Conservation (phyloP, 2,113 vertebrate genomes). For the Phalacrocorax brasilianus region DNA sequence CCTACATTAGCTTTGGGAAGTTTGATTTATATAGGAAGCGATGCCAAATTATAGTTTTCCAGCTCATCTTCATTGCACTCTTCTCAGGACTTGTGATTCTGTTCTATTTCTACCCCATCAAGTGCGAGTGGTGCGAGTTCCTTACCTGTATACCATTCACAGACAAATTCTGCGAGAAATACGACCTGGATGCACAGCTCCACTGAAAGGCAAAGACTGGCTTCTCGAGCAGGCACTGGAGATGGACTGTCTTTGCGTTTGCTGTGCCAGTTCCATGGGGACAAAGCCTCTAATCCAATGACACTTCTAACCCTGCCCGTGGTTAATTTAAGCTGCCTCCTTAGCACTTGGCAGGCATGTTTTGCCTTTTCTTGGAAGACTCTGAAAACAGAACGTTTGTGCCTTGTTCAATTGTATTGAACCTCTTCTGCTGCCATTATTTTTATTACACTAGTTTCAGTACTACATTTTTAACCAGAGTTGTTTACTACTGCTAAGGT, state of each 20-base stretch:
- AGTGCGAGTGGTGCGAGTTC: conserved; percentile 95
- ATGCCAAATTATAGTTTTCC: conserved; percentile 93
- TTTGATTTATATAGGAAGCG: conserved; percentile 97
- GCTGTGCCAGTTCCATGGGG: conserved; percentile 31
- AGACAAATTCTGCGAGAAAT: conserved; percentile 99
- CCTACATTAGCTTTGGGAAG: conserved; percentile 97
- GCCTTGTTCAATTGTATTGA: conserved; percentile 88
- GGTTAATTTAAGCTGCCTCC: conserved; percentile 64
- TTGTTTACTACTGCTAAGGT: conserved; percentile 87
- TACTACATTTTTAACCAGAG: conserved; percentile 80
- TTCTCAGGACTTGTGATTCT: conserved; percentile 93
- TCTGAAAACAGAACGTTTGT: conserved; percentile 77
- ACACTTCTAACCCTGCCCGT: conserved; percentile 63
- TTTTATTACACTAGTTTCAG: conserved; percentile 85
- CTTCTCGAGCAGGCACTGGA: conserved; percentile 35
- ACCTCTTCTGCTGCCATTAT: conserved; percentile 81
- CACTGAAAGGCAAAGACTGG: conserved; percentile 77
- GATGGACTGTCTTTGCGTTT: neutral
- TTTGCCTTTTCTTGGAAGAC: conserved; percentile 53
- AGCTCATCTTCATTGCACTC: conserved; percentile 91
- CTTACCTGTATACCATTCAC: conserved; percentile 99
- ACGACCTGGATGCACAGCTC: conserved; percentile 95
- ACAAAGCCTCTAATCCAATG: conserved; percentile 56
- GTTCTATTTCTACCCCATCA: conserved; percentile 95
- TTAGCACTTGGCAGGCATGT: conserved; percentile 43